Conservation (phyloP, 2,888 invertebrate species). For the Pedicia rivosa region DNA sequence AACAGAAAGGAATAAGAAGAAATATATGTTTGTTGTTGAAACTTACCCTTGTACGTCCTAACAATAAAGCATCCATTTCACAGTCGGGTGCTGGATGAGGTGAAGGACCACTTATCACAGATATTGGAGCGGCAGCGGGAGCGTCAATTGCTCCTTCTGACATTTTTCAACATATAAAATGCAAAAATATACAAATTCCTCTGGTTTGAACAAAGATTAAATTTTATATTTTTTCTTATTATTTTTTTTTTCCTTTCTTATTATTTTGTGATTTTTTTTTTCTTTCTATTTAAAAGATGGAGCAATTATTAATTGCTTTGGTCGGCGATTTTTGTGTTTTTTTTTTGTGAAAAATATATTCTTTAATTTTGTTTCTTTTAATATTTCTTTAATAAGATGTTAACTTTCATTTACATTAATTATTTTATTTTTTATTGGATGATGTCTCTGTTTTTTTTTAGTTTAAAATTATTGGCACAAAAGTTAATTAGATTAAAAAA, state of each 20-base stretch:
- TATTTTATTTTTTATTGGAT: no score
- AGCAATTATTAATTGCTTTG: background rate
- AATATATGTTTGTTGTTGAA: constrained; percentile 6
- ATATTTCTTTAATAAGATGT: no score
- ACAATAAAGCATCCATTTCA: constrained; percentile 64
- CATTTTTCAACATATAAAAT: constrained; percentile 9
- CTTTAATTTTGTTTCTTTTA: no score
- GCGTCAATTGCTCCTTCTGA: constrained; percentile 17
- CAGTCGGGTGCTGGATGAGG: constrained; percentile 36
- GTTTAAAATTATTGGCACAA: no score
- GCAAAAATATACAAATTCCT: background rate
- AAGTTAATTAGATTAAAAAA: no score
- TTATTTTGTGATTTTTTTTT: background rate
- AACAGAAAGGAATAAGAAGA: constrained; percentile 11
- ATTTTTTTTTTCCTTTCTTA: background rate
- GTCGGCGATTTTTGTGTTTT: background rate
- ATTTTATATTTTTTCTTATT: background rate
- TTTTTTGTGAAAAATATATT: no score
- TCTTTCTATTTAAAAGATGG: background rate
- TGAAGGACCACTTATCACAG: constrained; percentile 29
- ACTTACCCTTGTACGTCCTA: constrained; percentile 65
- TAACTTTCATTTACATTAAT: no score
- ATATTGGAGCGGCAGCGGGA: constrained; percentile 42
- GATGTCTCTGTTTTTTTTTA: no score
- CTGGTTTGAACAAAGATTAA: background rate